Evolutionary conservation across 2,888 invertebrate species (phyloP), one percentile per base, ranked within the genome.

Genomic region (Thymelicus acteon): DNA sequence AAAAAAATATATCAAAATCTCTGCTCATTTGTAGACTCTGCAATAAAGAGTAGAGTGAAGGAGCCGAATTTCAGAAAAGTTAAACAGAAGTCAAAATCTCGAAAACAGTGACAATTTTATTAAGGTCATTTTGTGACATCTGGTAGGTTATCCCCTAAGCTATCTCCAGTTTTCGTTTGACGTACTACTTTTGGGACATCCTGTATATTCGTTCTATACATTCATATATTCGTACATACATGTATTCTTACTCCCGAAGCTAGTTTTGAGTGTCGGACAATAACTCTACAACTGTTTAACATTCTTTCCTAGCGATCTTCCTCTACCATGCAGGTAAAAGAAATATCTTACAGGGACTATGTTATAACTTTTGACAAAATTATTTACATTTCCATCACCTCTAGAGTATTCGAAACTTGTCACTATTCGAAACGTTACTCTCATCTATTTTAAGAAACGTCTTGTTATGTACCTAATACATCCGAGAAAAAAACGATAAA

Each of bases 241-340:
- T 44, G 3, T 47, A 68, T 44, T 47, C 57, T 62, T 68, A 62
- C 54, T 54, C 61, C 67, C 54, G 61, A 67, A 61, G 61, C 61
- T 60, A 67, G 61, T 68, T 61, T 68, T 68, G 67, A 68, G 67
- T 48, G 44, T 54, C 67, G 54, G 67, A 61, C 61, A 68, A 68
- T 68, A 61, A 54, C 61, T 54, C 54, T 54, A 61, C 52, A 31
- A 68, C 61, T 61, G 52, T 68, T 61, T 68, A 68, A 68, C 67
- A 68, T 61, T 54, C 44, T 68, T 61, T 54, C 10, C 60, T 67
- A 67, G 67, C 54, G 61, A 61, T 15, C 52, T 49, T 54, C 37
- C 54, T 64, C 4, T 1, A 61, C 44, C n/a, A 61, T 68, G 68
- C 62, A 44, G 54, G 47, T 44, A 68, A 62, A 68, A 48, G 57